Evolutionary conservation across 35 echinoderm and acorn worm genomes (phyloP), one percentile per base, ranked within the genome.

Genomic region (Anneissia japonica): DNA sequence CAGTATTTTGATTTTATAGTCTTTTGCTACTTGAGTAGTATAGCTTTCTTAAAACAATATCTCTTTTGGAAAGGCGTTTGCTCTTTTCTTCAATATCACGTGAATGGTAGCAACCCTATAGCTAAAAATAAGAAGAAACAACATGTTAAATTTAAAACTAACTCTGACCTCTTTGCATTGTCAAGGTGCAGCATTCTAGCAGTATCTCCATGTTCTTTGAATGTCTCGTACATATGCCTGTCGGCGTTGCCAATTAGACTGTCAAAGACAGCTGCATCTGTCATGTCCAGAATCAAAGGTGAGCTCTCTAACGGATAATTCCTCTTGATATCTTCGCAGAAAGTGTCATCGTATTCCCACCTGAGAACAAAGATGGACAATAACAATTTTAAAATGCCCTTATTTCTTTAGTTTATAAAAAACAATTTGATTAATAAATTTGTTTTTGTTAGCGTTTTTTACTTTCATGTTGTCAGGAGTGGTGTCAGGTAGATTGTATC

Each of bases 191-290:
- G 85, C 78, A 99, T 79, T 92, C 94, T 99, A 34, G 75, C 92
- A 40, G 81, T 78, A 45, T 99, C 89, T 11, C 74, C 87, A 86
- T 93, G 89, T 4, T 75, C 73, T 72, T 86, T 75, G 74, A 99
- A 94, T 12, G 96, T 99, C 77, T 99, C 96, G 81, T 94, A 99
- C 89, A 90, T 86, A 85, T 99, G 96, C 39, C 96, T 83, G 36
- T 99, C 96, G 26, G 96, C 96, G 82, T 99, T 99, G 34, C 96
- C 96, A n/a, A 99, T 99, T 28, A 99, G 84, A 81, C 91, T 92
- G 38, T 99, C 96, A 89, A 99, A 91, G 38, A 93, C 87, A 11
- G 91, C 89, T 17, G 89, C 88, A 51, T 99, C 96, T 13, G 90
- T 64, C 81, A 99, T 90, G 38, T 94, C 92, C 0, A 94, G 74